Evolutionary conservation across 2,113 vertebrate genomes (phyloP).

Genomic region (Narcine bancroftii): DNA sequence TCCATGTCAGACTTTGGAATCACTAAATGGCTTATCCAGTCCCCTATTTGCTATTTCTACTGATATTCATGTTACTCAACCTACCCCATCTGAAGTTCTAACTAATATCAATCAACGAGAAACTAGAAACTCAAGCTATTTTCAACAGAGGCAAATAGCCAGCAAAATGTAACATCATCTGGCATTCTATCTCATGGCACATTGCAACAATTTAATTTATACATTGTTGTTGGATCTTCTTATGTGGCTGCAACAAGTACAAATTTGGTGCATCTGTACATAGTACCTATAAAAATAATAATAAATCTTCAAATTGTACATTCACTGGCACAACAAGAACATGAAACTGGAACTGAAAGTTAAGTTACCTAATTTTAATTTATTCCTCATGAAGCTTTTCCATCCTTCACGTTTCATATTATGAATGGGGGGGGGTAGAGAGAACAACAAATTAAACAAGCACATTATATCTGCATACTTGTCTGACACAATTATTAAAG

Average conservation of each 20-base stretch:
- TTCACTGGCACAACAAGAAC: neutral
- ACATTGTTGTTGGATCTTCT: no score
- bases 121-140: neutral
- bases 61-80: neutral
- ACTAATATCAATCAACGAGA: neutral
- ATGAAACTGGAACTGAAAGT: neutral
- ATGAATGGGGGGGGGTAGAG: no score
- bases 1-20: neutral
- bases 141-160: neutral
- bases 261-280: no score
- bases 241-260: no score
- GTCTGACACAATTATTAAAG: neutral
- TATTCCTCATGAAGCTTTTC: neutral
- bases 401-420: neutral
- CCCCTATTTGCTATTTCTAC: neutral
- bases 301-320: no score
- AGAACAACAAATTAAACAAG: neutral
- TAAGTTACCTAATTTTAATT: neutral
- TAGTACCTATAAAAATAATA: no score
- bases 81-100: neutral
- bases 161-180: neutral
- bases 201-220: no score
- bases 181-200: no score
- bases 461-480: neutral
- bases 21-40: neutral